phyloP scores from a whole-genome alignment of 2,797 vertebrate species.

The Antennarius maculatus region DNA sequence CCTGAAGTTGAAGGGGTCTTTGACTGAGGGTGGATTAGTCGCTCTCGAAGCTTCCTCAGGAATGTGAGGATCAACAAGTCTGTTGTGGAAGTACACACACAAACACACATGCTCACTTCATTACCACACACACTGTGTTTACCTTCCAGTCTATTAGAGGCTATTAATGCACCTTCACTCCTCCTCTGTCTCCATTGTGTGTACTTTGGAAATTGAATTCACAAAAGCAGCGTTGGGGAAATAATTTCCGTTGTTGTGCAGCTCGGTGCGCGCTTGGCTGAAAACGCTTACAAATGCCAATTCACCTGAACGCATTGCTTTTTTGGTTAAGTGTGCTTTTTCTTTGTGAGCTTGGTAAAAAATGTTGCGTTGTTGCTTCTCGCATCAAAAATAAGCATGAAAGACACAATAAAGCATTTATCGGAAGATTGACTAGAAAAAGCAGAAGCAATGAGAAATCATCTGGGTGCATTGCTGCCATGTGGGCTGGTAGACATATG shows the following conservation, averaged over 20 bases:
- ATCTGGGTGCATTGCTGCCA: background rate
- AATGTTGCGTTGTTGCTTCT: too few species aligned
- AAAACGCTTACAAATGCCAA: background rate
- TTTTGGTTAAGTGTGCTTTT: too few species aligned
- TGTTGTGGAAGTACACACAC: constrained; percentile 22
- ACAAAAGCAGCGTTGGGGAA: constrained; percentile 10
- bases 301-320: too few species aligned
- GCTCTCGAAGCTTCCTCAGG: constrained; percentile 60
- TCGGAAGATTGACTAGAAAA: background rate
- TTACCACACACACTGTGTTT: constrained; percentile 30
- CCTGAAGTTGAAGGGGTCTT: constrained; percentile 54
- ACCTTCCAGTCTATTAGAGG: constrained; percentile 50
- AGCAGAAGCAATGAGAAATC: background rate
- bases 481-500: background rate
- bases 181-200: background rate
- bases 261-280: background rate
- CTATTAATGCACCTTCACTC: constrained; percentile 41
- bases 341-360: too few species aligned
- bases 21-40: constrained; percentile 63
- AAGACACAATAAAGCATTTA: too few species aligned
- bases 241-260: constrained; percentile 3
- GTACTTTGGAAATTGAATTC: constrained; percentile 38
- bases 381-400: background rate
- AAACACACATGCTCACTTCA: constrained; percentile 15
- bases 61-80: constrained; percentile 66